These are phyloP conservation scores for Papilio helenus DNA, from an alignment of 1,140 invertebrate genomes.

Conservation along the genomic window DNA sequence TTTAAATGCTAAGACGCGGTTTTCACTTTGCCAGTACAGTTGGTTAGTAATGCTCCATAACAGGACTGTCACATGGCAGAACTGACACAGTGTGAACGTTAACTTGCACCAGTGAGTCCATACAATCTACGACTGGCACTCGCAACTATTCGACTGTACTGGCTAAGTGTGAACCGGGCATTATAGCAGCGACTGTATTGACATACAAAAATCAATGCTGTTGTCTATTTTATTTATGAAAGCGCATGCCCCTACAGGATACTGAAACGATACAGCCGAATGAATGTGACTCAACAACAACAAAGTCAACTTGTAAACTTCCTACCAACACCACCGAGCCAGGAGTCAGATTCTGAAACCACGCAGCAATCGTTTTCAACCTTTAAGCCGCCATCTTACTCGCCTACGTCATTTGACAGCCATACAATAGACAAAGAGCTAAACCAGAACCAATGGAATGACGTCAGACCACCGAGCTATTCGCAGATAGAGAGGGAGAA, in stretches of 20 bases:
- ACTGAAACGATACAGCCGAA: constrained; percentile 87
- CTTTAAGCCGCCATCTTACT: constrained; percentile 83
- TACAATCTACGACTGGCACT: no score
- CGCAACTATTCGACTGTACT: no score
- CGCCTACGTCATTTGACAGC: constrained; percentile 74
- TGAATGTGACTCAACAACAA: constrained; percentile 76
- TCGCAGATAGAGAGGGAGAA: constrained; percentile 71
- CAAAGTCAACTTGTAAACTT: constrained; percentile 86
- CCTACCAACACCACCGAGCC: constrained; percentile 83
- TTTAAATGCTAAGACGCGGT: neutral
- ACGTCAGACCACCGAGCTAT: constrained; percentile 82
- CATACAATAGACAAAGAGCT: constrained; percentile 73
- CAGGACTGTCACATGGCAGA: no score
- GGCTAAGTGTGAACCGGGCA: no score
- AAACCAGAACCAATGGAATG: constrained; percentile 77
- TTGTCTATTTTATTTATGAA: neutral
- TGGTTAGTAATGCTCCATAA: no score
- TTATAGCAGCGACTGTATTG: neutral
- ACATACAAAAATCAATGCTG: no score
- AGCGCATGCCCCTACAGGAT: constrained; percentile 68
- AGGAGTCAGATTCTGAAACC: constrained; percentile 67
- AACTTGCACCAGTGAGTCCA: no score
- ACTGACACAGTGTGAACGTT: no score
- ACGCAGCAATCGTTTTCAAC: constrained; percentile 82
- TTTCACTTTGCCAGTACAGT: no score